A percentile compares a stretch with the other conserved stretches of the same genome.
phyloP scores from a whole-genome alignment of 2,113 vertebrate genomes.

The Rhabdomys dilectus region DNA sequence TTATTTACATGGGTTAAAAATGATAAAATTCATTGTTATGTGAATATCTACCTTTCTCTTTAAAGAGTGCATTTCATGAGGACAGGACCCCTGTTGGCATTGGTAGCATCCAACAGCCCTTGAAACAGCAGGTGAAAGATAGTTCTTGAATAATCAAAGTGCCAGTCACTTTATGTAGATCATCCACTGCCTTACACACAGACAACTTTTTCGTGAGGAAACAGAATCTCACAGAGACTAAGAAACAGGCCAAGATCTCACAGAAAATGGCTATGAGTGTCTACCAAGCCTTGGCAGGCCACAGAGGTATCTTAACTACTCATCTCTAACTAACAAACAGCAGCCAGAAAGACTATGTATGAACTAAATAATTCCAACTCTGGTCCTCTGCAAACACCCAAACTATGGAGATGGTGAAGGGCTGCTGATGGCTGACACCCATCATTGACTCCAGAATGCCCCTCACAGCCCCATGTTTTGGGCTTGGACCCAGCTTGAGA shows the following conservation, averaged over 20 bases:
- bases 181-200: too few relatives aligned
- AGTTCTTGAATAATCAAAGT: neutral
- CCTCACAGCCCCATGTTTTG: neutral
- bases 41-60: conserved; percentile 19
- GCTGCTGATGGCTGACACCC: neutral
- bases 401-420: neutral
- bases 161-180: neutral
- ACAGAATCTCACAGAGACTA: neutral
- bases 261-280: neutral
- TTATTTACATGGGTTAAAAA: neutral
- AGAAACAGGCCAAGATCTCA: neutral
- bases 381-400: neutral
- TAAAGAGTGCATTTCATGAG: neutral
- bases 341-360: neutral
- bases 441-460: neutral
- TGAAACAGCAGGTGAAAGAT: neutral
- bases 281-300: too few relatives aligned
- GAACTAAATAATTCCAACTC: neutral
- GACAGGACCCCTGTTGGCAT: neutral
- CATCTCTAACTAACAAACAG: neutral
- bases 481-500: neutral
- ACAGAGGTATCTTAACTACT: neutral
- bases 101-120: neutral
- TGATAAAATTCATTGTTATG: neutral
- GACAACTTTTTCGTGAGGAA: neutral